Evolutionary conservation across 2,888 invertebrate genomes (phyloP).

Genomic region (Alloplasta piceator): DNA sequence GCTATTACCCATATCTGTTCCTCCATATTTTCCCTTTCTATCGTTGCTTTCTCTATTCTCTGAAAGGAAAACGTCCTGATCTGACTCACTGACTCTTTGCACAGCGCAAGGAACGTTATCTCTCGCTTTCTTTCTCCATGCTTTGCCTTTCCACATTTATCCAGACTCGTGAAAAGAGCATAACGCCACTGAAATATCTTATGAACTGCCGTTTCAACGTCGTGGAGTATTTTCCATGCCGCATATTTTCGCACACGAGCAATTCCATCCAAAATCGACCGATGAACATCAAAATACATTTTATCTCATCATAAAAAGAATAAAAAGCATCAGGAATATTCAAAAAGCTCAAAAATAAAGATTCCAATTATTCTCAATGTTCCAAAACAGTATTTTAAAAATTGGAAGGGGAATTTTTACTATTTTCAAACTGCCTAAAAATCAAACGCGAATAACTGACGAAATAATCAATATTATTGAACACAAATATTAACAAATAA

Average conservation of each 20-base stretch:
- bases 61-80: conserved; percentile 34
- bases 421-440: too few species aligned
- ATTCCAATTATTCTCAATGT: too few species aligned
- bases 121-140: conserved; percentile 18
- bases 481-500: too few species aligned
- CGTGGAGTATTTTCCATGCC: conserved; percentile 49
- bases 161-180: conserved; percentile 36
- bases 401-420: too few species aligned
- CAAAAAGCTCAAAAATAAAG: too few species aligned
- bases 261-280: neutral
- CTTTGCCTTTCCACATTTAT: conserved; percentile 45
- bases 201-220: conserved; percentile 51
- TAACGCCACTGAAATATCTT: conserved; percentile 51
- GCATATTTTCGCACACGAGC: neutral
- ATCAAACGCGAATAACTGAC: too few species aligned
- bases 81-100: conserved; percentile 55
- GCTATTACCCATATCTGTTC: conserved; percentile 3
- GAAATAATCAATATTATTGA: too few species aligned
- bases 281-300: too few species aligned
- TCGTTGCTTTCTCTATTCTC: conserved; percentile 38
- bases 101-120: neutral
- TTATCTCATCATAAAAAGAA: too few species aligned
- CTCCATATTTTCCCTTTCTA: conserved; percentile 38
- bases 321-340: too few species aligned
- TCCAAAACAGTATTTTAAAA: too few species aligned